Percentiles rank a stretch among this genome's conserved stretches.
phyloP scores from a whole-genome alignment of 2,797 vertebrate species.

The Babyrousa celebensis region DNA sequence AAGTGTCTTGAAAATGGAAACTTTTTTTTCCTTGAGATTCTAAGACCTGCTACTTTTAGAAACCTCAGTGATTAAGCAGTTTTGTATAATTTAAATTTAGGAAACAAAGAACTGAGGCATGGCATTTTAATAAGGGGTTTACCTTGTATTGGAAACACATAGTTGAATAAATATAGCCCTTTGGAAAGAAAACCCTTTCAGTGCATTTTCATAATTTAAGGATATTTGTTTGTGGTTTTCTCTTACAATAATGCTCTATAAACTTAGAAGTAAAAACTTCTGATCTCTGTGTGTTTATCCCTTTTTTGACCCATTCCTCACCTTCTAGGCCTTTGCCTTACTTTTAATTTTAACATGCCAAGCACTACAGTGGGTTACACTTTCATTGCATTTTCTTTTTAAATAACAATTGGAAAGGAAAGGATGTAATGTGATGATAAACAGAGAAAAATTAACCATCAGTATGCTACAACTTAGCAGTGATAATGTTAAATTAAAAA shows the following conservation, averaged over 20 bases:
- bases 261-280: not conserved
- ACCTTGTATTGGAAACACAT: slow-evolving; percentile 58
- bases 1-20: slow-evolving; percentile 58
- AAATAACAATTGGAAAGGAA: slow-evolving; percentile 32
- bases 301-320: not conserved
- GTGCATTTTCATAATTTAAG: slow-evolving; percentile 65
- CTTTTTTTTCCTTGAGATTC: slow-evolving; percentile 36
- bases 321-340: not conserved
- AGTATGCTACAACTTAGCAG: not conserved
- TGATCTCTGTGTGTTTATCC: not conserved
- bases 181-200: slow-evolving; percentile 59
- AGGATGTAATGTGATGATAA: not conserved
- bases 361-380: not conserved
- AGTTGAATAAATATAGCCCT: slow-evolving; percentile 72
- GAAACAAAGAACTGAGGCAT: slow-evolving; percentile 75
- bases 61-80: slow-evolving; percentile 75
- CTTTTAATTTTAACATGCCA: slow-evolving; percentile 44
- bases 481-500: slow-evolving; percentile 25
- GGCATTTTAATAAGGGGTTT: slow-evolving; percentile 81
- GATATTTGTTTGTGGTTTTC: slow-evolving; percentile 48
- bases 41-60: slow-evolving; percentile 56
- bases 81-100: slow-evolving; percentile 81
- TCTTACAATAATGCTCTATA: not conserved
- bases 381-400: not conserved
- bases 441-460: slow-evolving; percentile 40